Evolutionary conservation across 1,140 invertebrate genomes (phyloP).

Genomic region (Drosophila trapezifrons): DNA sequence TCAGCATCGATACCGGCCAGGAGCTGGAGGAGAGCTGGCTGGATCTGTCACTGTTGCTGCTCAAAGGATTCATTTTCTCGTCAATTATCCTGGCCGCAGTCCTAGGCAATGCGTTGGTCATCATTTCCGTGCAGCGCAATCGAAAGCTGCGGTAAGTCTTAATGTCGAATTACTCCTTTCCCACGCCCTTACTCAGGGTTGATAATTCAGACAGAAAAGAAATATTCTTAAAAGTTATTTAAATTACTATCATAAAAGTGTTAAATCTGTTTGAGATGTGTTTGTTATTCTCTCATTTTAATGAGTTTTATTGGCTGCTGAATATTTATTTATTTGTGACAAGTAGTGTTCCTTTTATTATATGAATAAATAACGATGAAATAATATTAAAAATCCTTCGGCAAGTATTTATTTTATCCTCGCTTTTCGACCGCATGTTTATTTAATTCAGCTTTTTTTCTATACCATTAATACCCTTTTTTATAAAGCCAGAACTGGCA

Average conservation of each 20-base stretch:
- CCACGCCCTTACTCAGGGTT: background rate
- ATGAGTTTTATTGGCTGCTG: background rate
- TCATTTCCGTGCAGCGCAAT: constrained; percentile 87
- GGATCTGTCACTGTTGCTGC: constrained; percentile 86
- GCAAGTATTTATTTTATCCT: too few species aligned
- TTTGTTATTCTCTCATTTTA: too few species aligned
- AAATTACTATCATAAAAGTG: background rate
- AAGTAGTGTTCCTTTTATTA: too few species aligned
- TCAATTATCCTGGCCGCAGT: constrained; percentile 94
- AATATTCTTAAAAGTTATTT: background rate
- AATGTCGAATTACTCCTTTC: constrained; percentile 7
- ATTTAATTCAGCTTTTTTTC: background rate
- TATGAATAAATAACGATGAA: background rate
- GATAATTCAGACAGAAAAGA: too few species aligned
- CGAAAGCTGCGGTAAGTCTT: constrained; percentile 81
- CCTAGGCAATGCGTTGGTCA: constrained; percentile 94
- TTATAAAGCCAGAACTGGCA: background rate
- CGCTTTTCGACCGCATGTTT: background rate
- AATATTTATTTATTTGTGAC: background rate
- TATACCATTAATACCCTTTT: background rate
- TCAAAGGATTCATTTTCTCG: constrained; percentile 91
- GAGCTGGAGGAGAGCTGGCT: constrained; percentile 84
- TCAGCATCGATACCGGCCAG: constrained; percentile 17
- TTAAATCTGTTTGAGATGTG: background rate
- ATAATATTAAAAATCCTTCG: background rate